These are phyloP conservation scores for Onchidella celtica DNA, from an alignment of 2,888 invertebrate genomes.

Conservation along the genomic window DNA sequence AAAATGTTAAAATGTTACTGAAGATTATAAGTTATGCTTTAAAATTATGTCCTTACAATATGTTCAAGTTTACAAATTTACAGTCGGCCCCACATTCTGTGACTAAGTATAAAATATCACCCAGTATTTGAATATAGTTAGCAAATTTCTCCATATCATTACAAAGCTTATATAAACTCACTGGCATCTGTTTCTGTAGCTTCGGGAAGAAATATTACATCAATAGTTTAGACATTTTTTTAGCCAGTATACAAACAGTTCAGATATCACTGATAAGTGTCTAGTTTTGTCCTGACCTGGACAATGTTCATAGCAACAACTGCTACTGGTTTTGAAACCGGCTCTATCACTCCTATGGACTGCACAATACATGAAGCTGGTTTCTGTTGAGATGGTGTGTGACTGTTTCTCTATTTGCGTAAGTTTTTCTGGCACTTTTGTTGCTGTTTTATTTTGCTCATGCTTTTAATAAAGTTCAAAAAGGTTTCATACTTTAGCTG, in stretches of 20 bases:
- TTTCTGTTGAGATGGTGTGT: slow-evolving; percentile 10
- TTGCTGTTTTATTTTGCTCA: not conserved
- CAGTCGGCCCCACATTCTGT: slow-evolving; percentile 24
- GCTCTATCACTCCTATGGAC: no score
- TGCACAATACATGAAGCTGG: slow-evolving; percentile 1
- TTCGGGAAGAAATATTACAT: slow-evolving; percentile 10
- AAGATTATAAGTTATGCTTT: slow-evolving; percentile 36
- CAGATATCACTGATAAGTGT: not conserved
- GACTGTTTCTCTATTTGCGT: no score
- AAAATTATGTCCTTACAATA: slow-evolving; percentile 40
- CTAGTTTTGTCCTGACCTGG: not conserved
- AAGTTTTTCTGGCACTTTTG: no score
- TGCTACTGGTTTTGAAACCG: no score
- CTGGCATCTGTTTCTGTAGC: not conserved
- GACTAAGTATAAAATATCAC: slow-evolving; percentile 32
- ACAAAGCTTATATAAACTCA: slow-evolving; percentile 1
- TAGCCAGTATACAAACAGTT: not conserved
- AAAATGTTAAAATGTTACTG: not conserved
- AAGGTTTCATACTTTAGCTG: not conserved
- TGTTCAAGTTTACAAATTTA: slow-evolving; percentile 38
- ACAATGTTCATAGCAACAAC: slow-evolving; percentile 6
- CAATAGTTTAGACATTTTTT: not conserved
- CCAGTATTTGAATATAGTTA: slow-evolving; percentile 22
- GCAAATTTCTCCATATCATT: slow-evolving; percentile 14
- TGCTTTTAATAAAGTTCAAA: not conserved